phyloP scores from a whole-genome alignment of 2,888 invertebrate genomes.

The Orchestes rusci region DNA sequence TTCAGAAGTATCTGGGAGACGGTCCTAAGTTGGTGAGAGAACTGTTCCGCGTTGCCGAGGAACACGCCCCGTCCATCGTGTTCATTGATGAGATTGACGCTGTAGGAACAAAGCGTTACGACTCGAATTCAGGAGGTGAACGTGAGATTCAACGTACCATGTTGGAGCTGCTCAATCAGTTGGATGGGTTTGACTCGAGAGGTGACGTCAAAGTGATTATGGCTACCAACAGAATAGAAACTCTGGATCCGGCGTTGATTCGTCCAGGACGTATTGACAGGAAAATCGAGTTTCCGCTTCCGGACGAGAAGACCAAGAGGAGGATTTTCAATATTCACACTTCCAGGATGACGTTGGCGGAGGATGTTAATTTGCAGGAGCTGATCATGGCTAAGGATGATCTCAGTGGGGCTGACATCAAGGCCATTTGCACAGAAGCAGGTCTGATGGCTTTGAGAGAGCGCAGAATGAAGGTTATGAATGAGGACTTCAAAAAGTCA shows the following conservation, averaged over 20 bases:
- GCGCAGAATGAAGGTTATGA: slow-evolving; percentile 98
- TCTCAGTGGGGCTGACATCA: slow-evolving; percentile 94
- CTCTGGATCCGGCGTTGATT: slow-evolving; percentile 95
- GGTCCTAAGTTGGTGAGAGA: slow-evolving; percentile 98
- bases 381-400: slow-evolving; percentile 99
- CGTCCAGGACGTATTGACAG: slow-evolving; percentile 98
- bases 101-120: slow-evolving; percentile 96
- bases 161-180: slow-evolving; percentile 96
- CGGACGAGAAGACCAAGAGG: slow-evolving; percentile 97
- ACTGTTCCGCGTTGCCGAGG: slow-evolving; percentile 97
- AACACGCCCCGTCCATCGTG: slow-evolving; percentile 98
- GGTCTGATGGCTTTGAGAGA: slow-evolving; percentile 96
- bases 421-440: slow-evolving; percentile 99
- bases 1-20: slow-evolving; percentile 98
- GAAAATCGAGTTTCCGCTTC: slow-evolving; percentile 98
- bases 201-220: slow-evolving; percentile 97
- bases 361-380: slow-evolving; percentile 92
- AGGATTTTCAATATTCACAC: slow-evolving; percentile 98
- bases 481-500: slow-evolving; percentile 98
- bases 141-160: slow-evolving; percentile 99
- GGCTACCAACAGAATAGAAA: slow-evolving; percentile 98
- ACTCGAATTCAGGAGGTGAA: slow-evolving; percentile 98
- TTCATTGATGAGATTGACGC: slow-evolving; percentile 99
- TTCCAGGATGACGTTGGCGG: slow-evolving; percentile 95
- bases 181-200: slow-evolving; percentile 95